Conservation (phyloP, 2,113 vertebrate genomes). For the Isurus oxyrinchus region DNA sequence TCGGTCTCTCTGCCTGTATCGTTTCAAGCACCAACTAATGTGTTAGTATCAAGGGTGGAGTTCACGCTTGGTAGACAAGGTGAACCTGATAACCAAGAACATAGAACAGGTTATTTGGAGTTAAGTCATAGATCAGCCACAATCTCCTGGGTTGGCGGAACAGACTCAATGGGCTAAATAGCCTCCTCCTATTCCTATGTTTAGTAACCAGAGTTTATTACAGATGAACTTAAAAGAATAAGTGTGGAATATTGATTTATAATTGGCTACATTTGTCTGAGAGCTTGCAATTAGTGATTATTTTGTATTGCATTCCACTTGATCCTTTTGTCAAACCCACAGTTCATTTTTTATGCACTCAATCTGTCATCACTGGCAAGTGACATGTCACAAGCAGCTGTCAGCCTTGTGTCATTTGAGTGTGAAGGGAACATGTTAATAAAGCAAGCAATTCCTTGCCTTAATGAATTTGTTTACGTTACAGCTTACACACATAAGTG, state of each 20-base stretch:
- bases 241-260: not conserved
- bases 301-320: not conserved
- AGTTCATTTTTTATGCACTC: constrained; percentile 8
- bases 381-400: constrained; percentile 32
- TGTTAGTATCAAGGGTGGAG: too few relatives aligned
- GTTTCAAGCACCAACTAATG: too few relatives aligned
- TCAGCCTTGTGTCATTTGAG: constrained; percentile 5
- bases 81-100: too few relatives aligned
- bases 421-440: constrained; percentile 12
- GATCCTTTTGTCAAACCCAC: not conserved
- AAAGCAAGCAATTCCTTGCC: not conserved
- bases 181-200: not conserved
- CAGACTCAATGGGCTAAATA: not conserved
- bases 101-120: too few relatives aligned
- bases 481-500: not conserved
- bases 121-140: not conserved
- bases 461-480: not conserved
- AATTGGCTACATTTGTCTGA: not conserved
- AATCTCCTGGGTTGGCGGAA: not conserved
- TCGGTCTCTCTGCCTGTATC: too few relatives aligned
- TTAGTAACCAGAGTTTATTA: not conserved
- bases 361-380: constrained; percentile 27
- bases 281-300: constrained; percentile 1
- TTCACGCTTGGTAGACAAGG: too few relatives aligned
- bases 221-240: not conserved